phyloP scores from a whole-genome alignment of 2,888 invertebrate species.

The Neelides folsomi region DNA sequence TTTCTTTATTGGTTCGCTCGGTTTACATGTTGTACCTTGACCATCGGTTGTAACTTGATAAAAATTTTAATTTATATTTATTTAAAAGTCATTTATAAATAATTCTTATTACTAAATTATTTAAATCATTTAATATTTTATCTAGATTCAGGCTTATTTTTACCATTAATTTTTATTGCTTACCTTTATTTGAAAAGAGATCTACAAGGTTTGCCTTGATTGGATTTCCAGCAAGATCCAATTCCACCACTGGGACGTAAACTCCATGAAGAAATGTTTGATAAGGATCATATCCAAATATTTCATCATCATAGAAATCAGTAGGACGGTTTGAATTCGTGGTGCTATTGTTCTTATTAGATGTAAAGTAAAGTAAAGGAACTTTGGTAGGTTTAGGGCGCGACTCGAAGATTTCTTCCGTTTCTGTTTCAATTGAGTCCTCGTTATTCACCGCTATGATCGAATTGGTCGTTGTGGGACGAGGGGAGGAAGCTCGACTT shows the following conservation, averaged over 20 bases:
- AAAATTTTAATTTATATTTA: too few relatives aligned
- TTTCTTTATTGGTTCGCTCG: too few relatives aligned
- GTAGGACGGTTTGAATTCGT: conserved; percentile 26
- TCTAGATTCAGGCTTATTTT: too few relatives aligned
- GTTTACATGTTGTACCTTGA: too few relatives aligned
- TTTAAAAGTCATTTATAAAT: too few relatives aligned
- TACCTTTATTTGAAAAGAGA: too few relatives aligned
- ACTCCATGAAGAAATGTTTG: conserved; percentile 33
- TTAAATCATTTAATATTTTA: too few relatives aligned
- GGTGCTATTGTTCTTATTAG: conserved; percentile 16
- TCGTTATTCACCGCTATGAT: conserved; percentile 15
- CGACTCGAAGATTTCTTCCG: too few relatives aligned
- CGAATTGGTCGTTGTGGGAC: background rate
- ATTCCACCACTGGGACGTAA: conserved; percentile 27
- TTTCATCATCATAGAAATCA: conserved; percentile 33
- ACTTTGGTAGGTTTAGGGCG: background rate
- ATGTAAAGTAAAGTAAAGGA: conserved; percentile 7
- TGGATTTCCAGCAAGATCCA: background rate
- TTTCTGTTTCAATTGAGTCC: conserved; percentile 6
- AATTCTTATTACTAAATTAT: too few relatives aligned
- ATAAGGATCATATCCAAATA: conserved; percentile 33
- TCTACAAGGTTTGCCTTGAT: too few relatives aligned
- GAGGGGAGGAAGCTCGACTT: conserved; percentile 3
- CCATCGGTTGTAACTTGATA: too few relatives aligned
- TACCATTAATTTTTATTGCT: too few relatives aligned